A percentile compares a stretch with the other conserved stretches of the same genome.
Conservation (phyloP, 2,888 invertebrate genomes). For the Agrotis clavis region DNA sequence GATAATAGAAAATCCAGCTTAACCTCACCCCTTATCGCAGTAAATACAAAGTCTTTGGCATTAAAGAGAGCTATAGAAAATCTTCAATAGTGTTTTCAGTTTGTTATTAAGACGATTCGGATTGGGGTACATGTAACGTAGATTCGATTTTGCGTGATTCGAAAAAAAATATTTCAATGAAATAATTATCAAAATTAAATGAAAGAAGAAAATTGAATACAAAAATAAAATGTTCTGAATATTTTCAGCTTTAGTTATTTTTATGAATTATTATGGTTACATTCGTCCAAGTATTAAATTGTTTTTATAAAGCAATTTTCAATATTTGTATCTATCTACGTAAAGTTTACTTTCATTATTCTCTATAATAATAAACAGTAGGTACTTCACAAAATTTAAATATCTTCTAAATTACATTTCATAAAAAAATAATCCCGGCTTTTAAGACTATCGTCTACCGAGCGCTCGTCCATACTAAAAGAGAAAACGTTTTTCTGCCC, state of each 20-base stretch:
- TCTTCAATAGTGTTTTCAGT: conserved; percentile 7
- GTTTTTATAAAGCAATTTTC: too few species aligned
- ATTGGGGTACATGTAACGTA: neutral
- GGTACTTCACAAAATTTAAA: neutral
- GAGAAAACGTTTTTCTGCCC: too few species aligned
- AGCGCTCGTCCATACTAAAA: too few species aligned
- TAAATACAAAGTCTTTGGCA: conserved; percentile 17
- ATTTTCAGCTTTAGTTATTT: too few species aligned
- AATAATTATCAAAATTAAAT: too few species aligned
- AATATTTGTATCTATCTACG: neutral
- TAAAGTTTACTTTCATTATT: neutral
- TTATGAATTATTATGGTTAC: too few species aligned
- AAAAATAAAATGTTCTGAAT: too few species aligned
- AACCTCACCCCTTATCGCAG: conserved; percentile 27
- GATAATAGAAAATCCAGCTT: conserved; percentile 37
- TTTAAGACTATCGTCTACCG: too few species aligned
- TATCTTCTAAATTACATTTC: neutral
- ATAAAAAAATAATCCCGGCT: neutral
- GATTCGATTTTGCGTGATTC: too few species aligned
- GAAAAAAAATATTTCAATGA: too few species aligned
- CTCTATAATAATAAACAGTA: neutral
- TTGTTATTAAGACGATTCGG: neutral
- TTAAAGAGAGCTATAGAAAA: conserved; percentile 25
- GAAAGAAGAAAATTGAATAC: too few species aligned
- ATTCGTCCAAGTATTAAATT: too few species aligned